These are phyloP conservation scores for Serrognathus titanus DNA, from an alignment of 2,888 invertebrate genomes.

Conservation along the genomic window DNA sequence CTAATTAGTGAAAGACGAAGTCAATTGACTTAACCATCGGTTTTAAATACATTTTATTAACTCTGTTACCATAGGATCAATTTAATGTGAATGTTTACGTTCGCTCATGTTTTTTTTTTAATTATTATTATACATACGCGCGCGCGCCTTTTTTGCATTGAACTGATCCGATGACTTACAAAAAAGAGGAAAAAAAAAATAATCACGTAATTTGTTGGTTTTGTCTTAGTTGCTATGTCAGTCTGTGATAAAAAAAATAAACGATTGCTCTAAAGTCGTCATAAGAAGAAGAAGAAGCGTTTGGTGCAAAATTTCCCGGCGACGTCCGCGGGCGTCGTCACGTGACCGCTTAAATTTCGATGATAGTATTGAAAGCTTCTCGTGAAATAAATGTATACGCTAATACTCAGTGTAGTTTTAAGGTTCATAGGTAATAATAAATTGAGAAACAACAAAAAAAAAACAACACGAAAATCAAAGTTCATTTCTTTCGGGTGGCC, in stretches of 20 bases:
- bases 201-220: constrained; percentile 17
- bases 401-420: constrained; percentile 42
- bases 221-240: constrained; percentile 48
- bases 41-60: background rate
- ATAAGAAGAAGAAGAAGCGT: constrained; percentile 33
- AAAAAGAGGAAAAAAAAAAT: no score
- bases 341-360: constrained; percentile 1
- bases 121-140: constrained; percentile 6
- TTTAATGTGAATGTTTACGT: background rate
- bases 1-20: constrained; percentile 24
- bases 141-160: background rate
- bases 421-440: constrained; percentile 20
- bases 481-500: background rate
- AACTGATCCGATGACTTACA: background rate
- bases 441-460: background rate
- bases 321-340: constrained; percentile 2
- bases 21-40: constrained; percentile 22
- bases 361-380: constrained; percentile 36
- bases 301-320: constrained; percentile 20
- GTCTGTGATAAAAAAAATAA: constrained; percentile 48
- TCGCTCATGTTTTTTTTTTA: no score
- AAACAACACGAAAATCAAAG: constrained; percentile 2
- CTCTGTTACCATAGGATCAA: background rate
- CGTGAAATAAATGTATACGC: constrained; percentile 48
- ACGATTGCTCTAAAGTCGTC: constrained; percentile 45